Percentiles rank a stretch among this genome's conserved stretches.
phyloP scores from a whole-genome alignment of 1,140 invertebrate genomes.

The Cephus cinctus region DNA sequence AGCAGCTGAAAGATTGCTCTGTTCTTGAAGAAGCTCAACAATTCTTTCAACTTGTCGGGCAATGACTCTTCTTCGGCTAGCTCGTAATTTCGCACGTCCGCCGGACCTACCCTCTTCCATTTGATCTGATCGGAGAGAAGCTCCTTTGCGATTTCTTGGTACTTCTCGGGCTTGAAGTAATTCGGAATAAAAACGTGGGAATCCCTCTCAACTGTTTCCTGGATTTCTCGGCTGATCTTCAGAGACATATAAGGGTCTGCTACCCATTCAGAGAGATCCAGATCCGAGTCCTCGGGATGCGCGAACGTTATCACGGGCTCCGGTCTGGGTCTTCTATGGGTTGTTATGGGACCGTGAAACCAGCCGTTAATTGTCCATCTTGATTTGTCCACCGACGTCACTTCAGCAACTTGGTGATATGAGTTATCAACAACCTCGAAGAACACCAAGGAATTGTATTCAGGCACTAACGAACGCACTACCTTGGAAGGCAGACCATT shows the following conservation, averaged over 20 bases:
- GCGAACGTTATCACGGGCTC: slow-evolving; percentile 15
- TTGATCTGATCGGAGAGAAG: slow-evolving; percentile 51
- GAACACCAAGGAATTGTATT: slow-evolving; percentile 71
- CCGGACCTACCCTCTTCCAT: slow-evolving; percentile 63
- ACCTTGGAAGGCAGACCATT: slow-evolving; percentile 58
- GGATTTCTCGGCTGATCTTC: slow-evolving; percentile 52
- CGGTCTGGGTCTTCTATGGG: slow-evolving; percentile 12
- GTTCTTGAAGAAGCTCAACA: slow-evolving; percentile 57
- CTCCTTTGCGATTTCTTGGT: slow-evolving; percentile 49
- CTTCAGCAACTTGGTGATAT: slow-evolving; percentile 67
- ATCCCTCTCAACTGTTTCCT: slow-evolving; percentile 59
- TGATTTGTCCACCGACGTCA: slow-evolving; percentile 61
- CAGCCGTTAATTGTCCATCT: slow-evolving; percentile 74
- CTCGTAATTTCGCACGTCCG: slow-evolving; percentile 64
- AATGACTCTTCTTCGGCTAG: slow-evolving; percentile 52
- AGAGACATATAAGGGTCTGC: slow-evolving; percentile 54
- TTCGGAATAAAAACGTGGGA: slow-evolving; percentile 60
- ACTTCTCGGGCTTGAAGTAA: slow-evolving; percentile 57
- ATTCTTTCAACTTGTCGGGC: slow-evolving; percentile 46
- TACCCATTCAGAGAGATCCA: slow-evolving; percentile 54
- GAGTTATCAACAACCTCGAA: slow-evolving; percentile 65
- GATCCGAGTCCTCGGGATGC: slow-evolving; percentile 24
- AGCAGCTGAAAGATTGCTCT: slow-evolving; percentile 60
- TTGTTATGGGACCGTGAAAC: slow-evolving; percentile 64
- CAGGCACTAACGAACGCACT: slow-evolving; percentile 59